phyloP scores from a whole-genome alignment of 37 sponge, comb jelly and placozoan genomes.

The Oopsacas minuta region DNA sequence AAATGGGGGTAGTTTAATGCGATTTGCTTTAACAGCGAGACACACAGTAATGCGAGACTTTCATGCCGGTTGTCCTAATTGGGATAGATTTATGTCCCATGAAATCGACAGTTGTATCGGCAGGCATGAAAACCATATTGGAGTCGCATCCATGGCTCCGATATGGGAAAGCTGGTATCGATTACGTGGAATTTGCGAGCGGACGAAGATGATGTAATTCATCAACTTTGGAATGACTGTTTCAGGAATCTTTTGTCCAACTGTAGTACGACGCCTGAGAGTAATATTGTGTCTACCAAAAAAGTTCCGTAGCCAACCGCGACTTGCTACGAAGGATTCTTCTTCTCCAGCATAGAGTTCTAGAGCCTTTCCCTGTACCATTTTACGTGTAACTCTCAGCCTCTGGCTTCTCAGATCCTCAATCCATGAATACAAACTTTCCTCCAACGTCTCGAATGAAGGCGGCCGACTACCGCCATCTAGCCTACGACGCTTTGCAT shows the following conservation, averaged over 20 bases:
- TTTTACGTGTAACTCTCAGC: not conserved
- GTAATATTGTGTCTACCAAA: constrained; percentile 21
- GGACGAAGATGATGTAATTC: not conserved
- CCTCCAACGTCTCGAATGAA: not conserved
- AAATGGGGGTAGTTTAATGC: constrained; percentile 34
- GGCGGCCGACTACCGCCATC: not conserved
- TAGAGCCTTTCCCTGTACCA: not conserved
- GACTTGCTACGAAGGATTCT: not conserved
- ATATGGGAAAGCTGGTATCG: not conserved
- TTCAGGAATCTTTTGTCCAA: constrained; percentile 24
- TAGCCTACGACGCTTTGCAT: not conserved
- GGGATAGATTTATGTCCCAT: constrained; percentile 36
- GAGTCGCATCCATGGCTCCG: constrained; percentile 41
- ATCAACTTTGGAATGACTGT: constrained; percentile 29
- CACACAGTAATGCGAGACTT: constrained; percentile 35
- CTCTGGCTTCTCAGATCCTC: not conserved
- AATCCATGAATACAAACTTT: not conserved
- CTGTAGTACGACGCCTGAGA: constrained; percentile 1
- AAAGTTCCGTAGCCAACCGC: constrained; percentile 28
- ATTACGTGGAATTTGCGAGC: not conserved
- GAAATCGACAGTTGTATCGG: constrained; percentile 29
- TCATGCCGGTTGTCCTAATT: constrained; percentile 38
- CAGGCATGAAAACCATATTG: constrained; percentile 52
- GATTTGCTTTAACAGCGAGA: constrained; percentile 38
- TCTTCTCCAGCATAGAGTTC: not conserved